These are phyloP conservation scores for Orthosia gothica DNA, from an alignment of 2,888 invertebrate species.

Conservation along the genomic window DNA sequence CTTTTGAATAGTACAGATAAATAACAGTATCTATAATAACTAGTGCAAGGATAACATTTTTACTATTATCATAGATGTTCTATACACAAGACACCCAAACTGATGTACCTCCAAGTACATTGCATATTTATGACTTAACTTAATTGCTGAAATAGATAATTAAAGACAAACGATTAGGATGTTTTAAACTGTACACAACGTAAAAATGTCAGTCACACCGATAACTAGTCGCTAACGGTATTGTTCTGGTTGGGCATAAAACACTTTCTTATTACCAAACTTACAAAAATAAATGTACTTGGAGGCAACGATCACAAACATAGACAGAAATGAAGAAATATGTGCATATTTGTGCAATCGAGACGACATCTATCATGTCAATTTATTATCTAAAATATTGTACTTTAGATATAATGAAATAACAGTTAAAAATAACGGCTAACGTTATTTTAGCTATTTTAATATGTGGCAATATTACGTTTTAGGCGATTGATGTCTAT, in stretches of 20 bases:
- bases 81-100: conserved; percentile 69
- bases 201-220: neutral
- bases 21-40: neutral
- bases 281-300: conserved; percentile 49
- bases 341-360: conserved; percentile 65
- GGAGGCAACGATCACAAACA: conserved; percentile 44
- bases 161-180: neutral
- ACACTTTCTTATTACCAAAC: conserved; percentile 17
- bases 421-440: conserved; percentile 63
- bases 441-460: conserved; percentile 63
- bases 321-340: conserved; percentile 44
- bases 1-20: neutral
- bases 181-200: neutral
- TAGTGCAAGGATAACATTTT: conserved; percentile 60
- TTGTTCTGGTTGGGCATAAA: neutral
- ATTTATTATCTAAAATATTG: conserved; percentile 60
- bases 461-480: conserved; percentile 55
- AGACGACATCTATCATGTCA: conserved; percentile 63
- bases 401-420: conserved; percentile 65
- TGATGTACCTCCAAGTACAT: conserved; percentile 61
- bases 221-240: conserved; percentile 2
- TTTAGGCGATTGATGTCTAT: conserved; percentile 70
- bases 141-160: too few relatives aligned
- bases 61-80: conserved; percentile 57
- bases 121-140: neutral